Base-by-base conservation (phyloP, 2,797 vertebrate genomes). In the Notamacropus eugenii region DNA sequence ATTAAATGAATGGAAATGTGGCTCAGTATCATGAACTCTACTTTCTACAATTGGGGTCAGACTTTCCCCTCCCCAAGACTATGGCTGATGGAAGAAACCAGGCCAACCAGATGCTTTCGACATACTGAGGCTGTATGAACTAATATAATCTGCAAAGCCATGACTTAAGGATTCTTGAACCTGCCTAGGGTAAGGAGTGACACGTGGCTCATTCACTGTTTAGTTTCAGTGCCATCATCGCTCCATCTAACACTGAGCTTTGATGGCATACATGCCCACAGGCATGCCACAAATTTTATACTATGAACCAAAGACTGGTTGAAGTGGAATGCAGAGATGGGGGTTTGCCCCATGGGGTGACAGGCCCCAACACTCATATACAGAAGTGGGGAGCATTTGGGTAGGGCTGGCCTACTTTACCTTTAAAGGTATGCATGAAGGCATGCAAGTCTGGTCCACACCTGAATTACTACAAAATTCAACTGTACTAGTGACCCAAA, bases 241-340 rank as follows among this genome's bases (percentile, higher is more conserved):
- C 58, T 9, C 6, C 1, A 29, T n/a, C 54, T 11, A 50, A 56
- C 16, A 0, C 0, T 22, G n/a, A 14, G 28, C 8, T 0, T 74
- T 22, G 67, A 29, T 2, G 6, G n/a, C 19, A 22, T 2, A 10
- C 24, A n/a, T 2, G n/a, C n/a, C n/a, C 19, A 82, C 3, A 10
- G n/a, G n/a, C 67, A 19, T 82, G 62, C 62, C 62, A 74, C 62
- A 74, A 3, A 1, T 74, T 19, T 74, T n/a, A 19, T 74, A 2
- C n/a, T 40, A 24, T 24, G n/a, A 82, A 9, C 67, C n/a, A 82
- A 82, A 82, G 19, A 24, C 19, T 24, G n/a, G 67, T 40, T 22
- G 0, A n/a, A 40, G 1, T 9, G 8, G 8, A 24, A 74, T 74
- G 6, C 14, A 82, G n/a, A 82, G 16, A 40, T 24, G 6, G 3